Conservation (phyloP, 2,113 vertebrate species). For the Lophotis ruficrista region DNA sequence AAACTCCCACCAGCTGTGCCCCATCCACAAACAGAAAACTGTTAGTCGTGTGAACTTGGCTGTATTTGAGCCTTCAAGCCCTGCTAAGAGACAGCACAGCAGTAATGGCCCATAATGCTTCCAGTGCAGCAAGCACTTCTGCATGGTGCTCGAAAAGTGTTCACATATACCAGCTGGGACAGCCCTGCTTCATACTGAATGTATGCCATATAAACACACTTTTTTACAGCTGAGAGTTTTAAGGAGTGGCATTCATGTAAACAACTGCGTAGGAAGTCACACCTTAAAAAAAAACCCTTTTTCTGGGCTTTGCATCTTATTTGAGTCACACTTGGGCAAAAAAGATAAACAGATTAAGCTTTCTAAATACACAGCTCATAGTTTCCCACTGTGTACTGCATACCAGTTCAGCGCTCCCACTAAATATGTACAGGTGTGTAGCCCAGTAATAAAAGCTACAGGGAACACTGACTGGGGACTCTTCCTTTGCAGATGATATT, state of each 20-base stretch:
- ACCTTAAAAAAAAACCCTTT: neutral
- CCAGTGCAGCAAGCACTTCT: neutral
- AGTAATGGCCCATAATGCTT: neutral
- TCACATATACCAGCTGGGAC: neutral
- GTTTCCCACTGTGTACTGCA: neutral
- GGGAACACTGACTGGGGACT: neutral
- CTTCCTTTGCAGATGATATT: neutral
- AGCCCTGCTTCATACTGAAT: fast-evolving
- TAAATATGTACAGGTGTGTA: neutral
- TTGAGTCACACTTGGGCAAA: neutral
- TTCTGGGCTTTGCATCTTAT: neutral
- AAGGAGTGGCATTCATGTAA: neutral
- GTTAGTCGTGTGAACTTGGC: neutral
- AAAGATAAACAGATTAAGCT: neutral
- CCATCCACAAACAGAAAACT: neutral
- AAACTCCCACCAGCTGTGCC: neutral
- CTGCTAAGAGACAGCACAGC: neutral
- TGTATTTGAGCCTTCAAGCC: fast-evolving
- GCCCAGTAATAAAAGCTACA: neutral
- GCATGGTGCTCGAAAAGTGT: neutral
- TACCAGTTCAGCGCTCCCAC: neutral
- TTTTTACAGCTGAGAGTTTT: neutral
- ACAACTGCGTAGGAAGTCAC: neutral
- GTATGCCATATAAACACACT: neutral
- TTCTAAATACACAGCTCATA: neutral